A percentile compares a stretch with the other conserved stretches of the same genome.
Evolutionary conservation across 2,888 invertebrate species (phyloP).

Genomic region (Eulithis testata): DNA sequence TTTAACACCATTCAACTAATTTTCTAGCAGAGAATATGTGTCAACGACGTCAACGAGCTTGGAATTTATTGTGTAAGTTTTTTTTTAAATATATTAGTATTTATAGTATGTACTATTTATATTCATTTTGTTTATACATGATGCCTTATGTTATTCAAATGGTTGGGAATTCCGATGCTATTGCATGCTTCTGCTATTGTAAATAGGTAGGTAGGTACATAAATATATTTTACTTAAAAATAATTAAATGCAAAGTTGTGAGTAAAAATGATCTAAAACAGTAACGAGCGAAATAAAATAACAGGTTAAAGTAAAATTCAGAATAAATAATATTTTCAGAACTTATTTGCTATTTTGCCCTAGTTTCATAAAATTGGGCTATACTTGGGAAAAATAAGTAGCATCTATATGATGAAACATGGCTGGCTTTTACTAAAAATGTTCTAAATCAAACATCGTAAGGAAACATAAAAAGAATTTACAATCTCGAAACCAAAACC

Average conservation of each 20-base stretch:
- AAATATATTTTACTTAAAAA: too few relatives aligned
- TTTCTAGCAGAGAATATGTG: slow-evolving; percentile 1
- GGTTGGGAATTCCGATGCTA: slow-evolving; percentile 1
- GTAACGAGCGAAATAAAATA: background rate
- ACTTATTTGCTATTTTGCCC: too few relatives aligned
- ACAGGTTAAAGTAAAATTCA: too few relatives aligned
- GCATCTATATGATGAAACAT: background rate
- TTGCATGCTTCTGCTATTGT: slow-evolving; percentile 2
- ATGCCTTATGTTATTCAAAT: background rate
- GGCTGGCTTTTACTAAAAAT: background rate
- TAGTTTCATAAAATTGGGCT: too few relatives aligned
- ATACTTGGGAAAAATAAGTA: too few relatives aligned
- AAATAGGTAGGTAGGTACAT: background rate
- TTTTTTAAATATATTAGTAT: background rate
- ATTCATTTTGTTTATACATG: background rate
- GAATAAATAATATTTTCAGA: too few relatives aligned
- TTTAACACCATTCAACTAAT: background rate
- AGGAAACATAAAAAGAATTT: slow-evolving; percentile 44
- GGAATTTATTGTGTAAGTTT: background rate
- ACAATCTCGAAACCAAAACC: slow-evolving; percentile 39
- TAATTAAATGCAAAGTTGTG: too few relatives aligned
- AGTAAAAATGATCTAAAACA: too few relatives aligned
- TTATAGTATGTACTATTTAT: background rate
- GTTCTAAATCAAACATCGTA: background rate
- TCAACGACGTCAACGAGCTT: slow-evolving; percentile 4